Evolutionary conservation across 2,113 vertebrate genomes (phyloP).

Genomic region (Halcyon senegalensis): DNA sequence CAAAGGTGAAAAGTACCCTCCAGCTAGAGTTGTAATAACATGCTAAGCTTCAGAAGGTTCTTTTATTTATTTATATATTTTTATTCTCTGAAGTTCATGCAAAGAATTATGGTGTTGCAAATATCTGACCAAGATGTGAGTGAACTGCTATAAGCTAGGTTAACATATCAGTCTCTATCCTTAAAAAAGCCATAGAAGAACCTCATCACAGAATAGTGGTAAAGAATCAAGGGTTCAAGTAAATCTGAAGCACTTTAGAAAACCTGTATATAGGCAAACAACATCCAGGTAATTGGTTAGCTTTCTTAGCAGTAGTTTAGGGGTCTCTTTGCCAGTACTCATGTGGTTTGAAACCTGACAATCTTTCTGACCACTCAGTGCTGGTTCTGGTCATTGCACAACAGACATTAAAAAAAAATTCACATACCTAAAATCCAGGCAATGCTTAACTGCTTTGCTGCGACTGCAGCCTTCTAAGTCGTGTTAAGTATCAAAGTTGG

Average conservation of each 20-base stretch:
- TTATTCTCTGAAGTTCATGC: neutral
- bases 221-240: neutral
- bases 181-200: neutral
- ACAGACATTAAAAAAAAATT: neutral
- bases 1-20: constrained; percentile 11
- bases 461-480: neutral
- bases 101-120: neutral
- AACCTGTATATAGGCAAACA: neutral
- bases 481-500: neutral
- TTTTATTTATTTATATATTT: neutral
- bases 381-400: neutral
- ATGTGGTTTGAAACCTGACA: neutral
- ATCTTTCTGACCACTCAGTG: neutral
- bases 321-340: neutral
- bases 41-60: neutral
- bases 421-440: neutral
- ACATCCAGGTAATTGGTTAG: neutral
- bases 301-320: neutral
- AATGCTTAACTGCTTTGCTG: neutral
- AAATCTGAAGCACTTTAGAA: neutral
- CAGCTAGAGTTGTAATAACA: neutral
- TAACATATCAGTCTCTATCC: neutral
- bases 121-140: neutral
- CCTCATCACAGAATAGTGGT: accelerated
- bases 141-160: neutral